These are phyloP conservation scores for Dromas ardeola DNA, from an alignment of 2,113 vertebrate species.

Conservation along the genomic window DNA sequence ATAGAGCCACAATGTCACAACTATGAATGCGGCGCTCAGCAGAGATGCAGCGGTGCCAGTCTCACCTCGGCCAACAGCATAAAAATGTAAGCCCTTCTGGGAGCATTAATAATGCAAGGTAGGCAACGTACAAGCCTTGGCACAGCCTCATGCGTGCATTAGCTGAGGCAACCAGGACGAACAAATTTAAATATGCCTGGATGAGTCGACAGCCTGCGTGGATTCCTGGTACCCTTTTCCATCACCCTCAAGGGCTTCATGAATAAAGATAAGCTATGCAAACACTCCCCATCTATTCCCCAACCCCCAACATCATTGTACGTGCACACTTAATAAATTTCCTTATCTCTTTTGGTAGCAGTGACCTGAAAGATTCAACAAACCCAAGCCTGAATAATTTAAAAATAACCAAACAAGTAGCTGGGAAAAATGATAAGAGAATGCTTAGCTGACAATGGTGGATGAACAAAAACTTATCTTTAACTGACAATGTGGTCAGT, in stretches of 20 bases:
- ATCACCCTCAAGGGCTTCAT: slow-evolving; percentile 76
- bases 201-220: neutral
- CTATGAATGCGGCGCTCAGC: neutral
- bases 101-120: slow-evolving; percentile 43
- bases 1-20: slow-evolving; percentile 2
- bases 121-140: slow-evolving; percentile 31
- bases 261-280: slow-evolving; percentile 74
- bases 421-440: slow-evolving; percentile 45
- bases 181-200: slow-evolving; percentile 17
- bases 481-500: neutral
- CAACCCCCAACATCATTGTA: slow-evolving; percentile 25
- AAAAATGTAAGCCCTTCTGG: neutral
- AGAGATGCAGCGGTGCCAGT: neutral
- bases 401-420: slow-evolving; percentile 28
- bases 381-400: slow-evolving; percentile 59
- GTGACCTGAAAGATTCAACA: slow-evolving; percentile 66
- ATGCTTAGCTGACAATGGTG: slow-evolving; percentile 6
- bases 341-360: slow-evolving; percentile 70
- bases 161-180: slow-evolving; percentile 32
- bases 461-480: slow-evolving; percentile 53
- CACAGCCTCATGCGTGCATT: neutral
- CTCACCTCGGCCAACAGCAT: neutral
- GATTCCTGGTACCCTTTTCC: slow-evolving; percentile 66
- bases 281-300: neutral
- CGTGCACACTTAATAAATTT: slow-evolving; percentile 65